A percentile compares a stretch with the other conserved stretches of the same genome.
These are phyloP conservation scores for Callinectes sapidus DNA, from an alignment of 2,888 invertebrate genomes.

Conservation along the genomic window DNA sequence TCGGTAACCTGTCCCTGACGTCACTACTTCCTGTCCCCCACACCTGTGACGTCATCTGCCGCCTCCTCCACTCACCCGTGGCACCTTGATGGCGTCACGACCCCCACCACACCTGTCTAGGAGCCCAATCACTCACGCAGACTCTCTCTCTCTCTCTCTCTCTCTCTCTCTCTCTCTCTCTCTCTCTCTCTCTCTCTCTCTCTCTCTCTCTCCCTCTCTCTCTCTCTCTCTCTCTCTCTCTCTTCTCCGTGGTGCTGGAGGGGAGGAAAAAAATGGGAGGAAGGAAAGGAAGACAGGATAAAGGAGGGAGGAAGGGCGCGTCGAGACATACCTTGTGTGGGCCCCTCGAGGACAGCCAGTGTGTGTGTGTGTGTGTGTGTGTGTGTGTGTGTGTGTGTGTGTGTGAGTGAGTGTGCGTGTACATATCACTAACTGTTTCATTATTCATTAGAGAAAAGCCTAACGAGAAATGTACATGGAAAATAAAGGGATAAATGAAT, in stretches of 20 bases:
- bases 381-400: conserved; percentile 25
- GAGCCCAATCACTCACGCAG: not conserved
- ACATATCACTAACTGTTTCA: not conserved
- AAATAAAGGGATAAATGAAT: not conserved
- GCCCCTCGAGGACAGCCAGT: not conserved
- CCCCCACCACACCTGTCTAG: not conserved
- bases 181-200: conserved; percentile 18
- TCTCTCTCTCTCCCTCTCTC: conserved; percentile 21
- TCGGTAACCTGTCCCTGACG: not conserved
- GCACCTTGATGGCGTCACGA: conserved; percentile 1
- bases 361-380: conserved; percentile 24
- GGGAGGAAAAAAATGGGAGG: not conserved
- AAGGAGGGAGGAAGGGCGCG: not conserved
- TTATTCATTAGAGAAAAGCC: not conserved
- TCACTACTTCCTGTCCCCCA: conserved; percentile 3
- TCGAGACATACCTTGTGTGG: not conserved
- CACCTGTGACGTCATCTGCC: not conserved
- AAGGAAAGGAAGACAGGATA: not conserved
- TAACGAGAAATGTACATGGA: not conserved
- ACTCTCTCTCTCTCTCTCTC: not conserved
- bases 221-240: not conserved
- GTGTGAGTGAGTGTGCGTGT: conserved; percentile 10
- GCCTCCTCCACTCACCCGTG: not conserved
- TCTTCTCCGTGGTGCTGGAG: not conserved
- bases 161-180: conserved; percentile 17